A percentile compares a stretch with the other conserved stretches of the same genome.
Evolutionary conservation across 1,140 invertebrate genomes (phyloP).

Genomic region (Polypedilum vanderplanki): DNA sequence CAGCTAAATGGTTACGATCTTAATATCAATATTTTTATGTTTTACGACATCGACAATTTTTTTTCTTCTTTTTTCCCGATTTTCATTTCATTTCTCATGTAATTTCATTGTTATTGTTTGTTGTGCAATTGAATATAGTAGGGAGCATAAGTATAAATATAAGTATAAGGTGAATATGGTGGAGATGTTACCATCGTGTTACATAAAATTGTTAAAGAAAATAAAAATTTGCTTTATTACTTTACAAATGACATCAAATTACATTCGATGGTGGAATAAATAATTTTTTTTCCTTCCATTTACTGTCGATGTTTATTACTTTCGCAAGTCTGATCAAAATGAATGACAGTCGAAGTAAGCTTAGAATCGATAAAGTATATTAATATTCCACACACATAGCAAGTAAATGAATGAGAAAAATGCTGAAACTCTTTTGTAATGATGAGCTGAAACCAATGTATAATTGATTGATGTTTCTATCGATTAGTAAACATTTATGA

Average conservation of each 20-base stretch:
- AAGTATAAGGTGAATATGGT: neutral
- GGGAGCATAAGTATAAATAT: neutral
- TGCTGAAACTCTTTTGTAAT: neutral
- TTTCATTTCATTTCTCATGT: constrained; percentile 21
- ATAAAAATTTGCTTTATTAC: constrained; percentile 9
- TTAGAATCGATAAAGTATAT: no score
- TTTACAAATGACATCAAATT: constrained; percentile 10
- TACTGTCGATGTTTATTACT: neutral
- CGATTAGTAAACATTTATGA: neutral
- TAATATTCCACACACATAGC: neutral
- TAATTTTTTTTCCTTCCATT: neutral
- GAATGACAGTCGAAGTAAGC: no score
- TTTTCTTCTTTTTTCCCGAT: neutral
- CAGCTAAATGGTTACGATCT: constrained; percentile 26
- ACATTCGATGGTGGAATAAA: neutral
- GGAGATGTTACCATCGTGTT: neutral
- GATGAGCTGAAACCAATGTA: neutral
- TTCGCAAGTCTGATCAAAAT: no score
- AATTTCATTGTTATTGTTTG: constrained; percentile 24
- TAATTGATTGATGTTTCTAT: constrained; percentile 19
- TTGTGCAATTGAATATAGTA: neutral
- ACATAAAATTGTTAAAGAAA: neutral
- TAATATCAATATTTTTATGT: constrained; percentile 29
- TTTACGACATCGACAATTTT: constrained; percentile 26
- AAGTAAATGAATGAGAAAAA: neutral